Conservation (phyloP, 2,888 invertebrate genomes). For the Pelosia muscerda region DNA sequence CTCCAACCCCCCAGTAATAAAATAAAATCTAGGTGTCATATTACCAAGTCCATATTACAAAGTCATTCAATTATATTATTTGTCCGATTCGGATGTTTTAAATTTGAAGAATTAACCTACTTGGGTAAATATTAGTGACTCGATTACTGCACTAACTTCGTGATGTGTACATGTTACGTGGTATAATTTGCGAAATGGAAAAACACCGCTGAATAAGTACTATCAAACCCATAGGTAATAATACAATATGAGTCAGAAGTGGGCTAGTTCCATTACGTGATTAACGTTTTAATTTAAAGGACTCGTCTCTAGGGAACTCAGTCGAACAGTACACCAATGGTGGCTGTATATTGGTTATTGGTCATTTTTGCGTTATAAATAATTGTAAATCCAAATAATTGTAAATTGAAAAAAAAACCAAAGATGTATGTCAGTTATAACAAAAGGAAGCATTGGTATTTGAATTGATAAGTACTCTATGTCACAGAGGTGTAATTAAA, state of each 20-base stretch:
- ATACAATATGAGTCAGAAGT: conserved; percentile 29
- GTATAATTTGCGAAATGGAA: conserved; percentile 13
- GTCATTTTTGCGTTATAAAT: not conserved
- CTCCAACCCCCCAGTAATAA: no score
- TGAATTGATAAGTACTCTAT: no score
- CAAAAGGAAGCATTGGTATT: no score
- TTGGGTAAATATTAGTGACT: no score
- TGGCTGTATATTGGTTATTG: not conserved
- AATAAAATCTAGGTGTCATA: no score
- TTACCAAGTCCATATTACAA: no score
- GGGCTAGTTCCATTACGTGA: conserved; percentile 36
- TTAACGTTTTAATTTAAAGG: conserved; percentile 40
- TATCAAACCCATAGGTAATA: not conserved
- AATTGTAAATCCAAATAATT: no score
- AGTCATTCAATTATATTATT: no score
- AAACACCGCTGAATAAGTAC: conserved; percentile 1
- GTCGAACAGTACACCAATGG: conserved; percentile 32
- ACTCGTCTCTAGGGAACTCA: conserved; percentile 21
- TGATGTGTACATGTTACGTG: not conserved
- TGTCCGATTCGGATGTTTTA: no score
- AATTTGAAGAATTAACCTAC: not conserved
- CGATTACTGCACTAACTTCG: not conserved
- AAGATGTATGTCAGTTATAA: no score
- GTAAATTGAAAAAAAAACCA: no score
- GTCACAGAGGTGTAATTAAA: no score